Evolutionary conservation across 1,140 invertebrate species (phyloP).

Genomic region (Eufriesea mexicana): DNA sequence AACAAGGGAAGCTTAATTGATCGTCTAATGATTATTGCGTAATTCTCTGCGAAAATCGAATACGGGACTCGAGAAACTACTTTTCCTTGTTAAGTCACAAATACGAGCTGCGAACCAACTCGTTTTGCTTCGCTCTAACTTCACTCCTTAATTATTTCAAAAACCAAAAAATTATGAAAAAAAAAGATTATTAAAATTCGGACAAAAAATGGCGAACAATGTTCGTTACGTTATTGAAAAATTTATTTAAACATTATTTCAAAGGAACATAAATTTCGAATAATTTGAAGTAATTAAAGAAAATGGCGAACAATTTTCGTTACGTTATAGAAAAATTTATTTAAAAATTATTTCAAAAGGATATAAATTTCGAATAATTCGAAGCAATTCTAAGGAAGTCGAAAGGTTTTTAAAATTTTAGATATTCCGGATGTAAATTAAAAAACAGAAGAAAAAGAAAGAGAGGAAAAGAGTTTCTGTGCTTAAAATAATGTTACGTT

Average conservation of each 20-base stretch:
- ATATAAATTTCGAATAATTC: too few species aligned
- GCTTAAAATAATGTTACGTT: background rate
- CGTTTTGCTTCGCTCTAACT: background rate
- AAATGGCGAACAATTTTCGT: background rate
- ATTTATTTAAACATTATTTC: too few species aligned
- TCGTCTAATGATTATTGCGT: slow-evolving; percentile 1
- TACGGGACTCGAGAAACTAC: background rate
- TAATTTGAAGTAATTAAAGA: too few species aligned
- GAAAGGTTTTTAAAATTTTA: background rate
- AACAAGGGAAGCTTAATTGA: slow-evolving; percentile 8
- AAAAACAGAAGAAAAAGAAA: background rate
- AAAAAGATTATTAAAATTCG: background rate
- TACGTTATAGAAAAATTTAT: too few species aligned
- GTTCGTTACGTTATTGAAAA: background rate
- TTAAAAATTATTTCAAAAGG: too few species aligned
- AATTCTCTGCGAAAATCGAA: background rate
- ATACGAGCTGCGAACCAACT: background rate
- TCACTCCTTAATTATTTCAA: too few species aligned
- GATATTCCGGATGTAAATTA: background rate
- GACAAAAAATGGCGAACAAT: background rate
- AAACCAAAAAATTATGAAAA: too few species aligned
- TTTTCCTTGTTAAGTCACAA: background rate
- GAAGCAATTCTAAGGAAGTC: too few species aligned
- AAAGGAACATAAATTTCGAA: too few species aligned
- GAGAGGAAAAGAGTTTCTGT: too few species aligned